Percentiles rank a stretch among this genome's conserved stretches.
Conservation (phyloP, 1,140 invertebrate species). For the Aphelenchoides fujianensis region DNA sequence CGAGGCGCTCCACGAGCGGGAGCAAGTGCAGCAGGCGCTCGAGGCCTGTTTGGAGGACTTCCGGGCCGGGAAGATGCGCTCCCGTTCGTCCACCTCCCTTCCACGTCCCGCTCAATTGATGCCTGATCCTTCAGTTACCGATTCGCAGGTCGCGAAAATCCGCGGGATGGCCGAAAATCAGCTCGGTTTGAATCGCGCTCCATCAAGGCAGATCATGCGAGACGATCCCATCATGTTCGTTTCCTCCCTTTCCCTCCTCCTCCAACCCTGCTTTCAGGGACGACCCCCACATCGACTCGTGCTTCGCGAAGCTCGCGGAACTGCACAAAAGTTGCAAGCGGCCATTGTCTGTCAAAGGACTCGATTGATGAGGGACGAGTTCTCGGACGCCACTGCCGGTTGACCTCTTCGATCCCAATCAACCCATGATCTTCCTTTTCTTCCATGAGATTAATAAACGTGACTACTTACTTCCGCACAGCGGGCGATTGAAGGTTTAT, state of each 20-base stretch:
- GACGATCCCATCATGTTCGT: slow-evolving; percentile 2
- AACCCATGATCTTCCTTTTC: no score
- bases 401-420: no score
- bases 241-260: background rate
- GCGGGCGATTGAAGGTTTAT: no score
- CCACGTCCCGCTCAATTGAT: background rate
- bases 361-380: background rate
- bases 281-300: background rate
- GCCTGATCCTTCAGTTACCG: background rate
- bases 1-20: background rate
- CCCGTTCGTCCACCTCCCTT: background rate
- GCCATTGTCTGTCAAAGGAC: background rate
- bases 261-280: background rate
- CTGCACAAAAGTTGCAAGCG: slow-evolving; percentile 6
- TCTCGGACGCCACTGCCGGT: background rate
- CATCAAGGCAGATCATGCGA: background rate
- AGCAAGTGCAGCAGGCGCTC: slow-evolving; percentile 1
- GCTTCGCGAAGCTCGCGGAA: slow-evolving; percentile 6
- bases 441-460: no score
- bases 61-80: slow-evolving; percentile 6
- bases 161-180: background rate
- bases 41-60: slow-evolving; percentile 5
- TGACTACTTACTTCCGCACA: no score
- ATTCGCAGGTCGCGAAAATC: background rate
- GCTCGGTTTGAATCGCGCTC: background rate